A percentile compares a stretch with the other conserved stretches of the same genome.
phyloP scores from a whole-genome alignment of 2,113 vertebrate species.

The Suricata suricatta region DNA sequence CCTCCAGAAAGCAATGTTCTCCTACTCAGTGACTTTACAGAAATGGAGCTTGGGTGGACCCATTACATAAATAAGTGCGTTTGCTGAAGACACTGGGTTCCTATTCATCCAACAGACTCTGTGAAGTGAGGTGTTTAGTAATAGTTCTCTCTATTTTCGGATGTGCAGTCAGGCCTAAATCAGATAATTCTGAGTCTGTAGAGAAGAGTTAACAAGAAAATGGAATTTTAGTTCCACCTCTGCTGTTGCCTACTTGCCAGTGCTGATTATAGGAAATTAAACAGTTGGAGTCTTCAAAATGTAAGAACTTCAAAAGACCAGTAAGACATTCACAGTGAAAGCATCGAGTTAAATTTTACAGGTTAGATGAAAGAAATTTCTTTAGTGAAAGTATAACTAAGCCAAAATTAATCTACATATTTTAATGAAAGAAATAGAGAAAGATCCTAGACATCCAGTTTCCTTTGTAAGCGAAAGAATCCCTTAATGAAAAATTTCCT shows the following conservation, averaged over 20 bases:
- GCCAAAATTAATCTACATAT: not conserved
- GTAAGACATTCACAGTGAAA: not conserved
- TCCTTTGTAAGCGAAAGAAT: not conserved
- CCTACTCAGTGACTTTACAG: not conserved
- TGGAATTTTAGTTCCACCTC: not conserved
- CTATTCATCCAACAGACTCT: not conserved
- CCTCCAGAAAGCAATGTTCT: not conserved
- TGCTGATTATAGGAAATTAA: not conserved
- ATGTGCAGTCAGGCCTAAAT: not conserved
- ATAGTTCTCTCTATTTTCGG: not conserved
- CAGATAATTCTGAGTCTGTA: not conserved
- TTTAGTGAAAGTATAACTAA: not conserved
- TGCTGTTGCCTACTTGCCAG: not conserved
- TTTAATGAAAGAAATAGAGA: slow-evolving; percentile 6
- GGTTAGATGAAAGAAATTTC: not conserved
- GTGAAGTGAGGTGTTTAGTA: not conserved
- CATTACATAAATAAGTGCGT: rapidly evolving
- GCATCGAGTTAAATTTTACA: not conserved
- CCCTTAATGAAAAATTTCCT: not conserved
- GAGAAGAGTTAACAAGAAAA: not conserved
- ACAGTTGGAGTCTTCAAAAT: not conserved
- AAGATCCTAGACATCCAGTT: not conserved
- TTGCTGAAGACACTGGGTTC: not conserved
- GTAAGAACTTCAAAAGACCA: not conserved
- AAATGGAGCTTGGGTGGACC: not conserved